Base-by-base conservation (phyloP, 2,113 vertebrate species). In the Gavia stellata region DNA sequence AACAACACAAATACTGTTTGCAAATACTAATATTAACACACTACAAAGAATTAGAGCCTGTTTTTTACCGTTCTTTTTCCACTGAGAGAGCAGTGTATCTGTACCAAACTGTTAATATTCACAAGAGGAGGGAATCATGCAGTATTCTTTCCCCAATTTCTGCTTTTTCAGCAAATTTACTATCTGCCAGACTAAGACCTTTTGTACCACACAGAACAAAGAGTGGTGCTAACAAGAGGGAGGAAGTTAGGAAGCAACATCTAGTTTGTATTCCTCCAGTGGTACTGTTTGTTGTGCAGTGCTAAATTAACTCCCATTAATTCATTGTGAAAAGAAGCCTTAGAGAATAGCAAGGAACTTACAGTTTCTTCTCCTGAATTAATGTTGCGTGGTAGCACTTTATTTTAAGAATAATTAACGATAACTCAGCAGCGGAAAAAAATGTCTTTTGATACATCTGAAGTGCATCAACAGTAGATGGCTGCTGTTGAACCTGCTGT, bases 241-340 rank as follows among this genome's bases (percentile, higher is more conserved):
- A 78, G 55, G 70, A 65, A 86, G 40, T 31, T 47, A 34, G 38
- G 56, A 88, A 86, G 53, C 62, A 86, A 29, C 25, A 56, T 10
- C 81, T 95, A 44, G 70, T 96, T 97, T 91, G 91, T 58, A 97
- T 97, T 97, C 96, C 61, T 94, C 75, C 73, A 31, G 70, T 23
- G 44, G 67, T 34, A 31, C 5, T 10, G 82, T 93, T 96, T 97
- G 96, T 93, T 94, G 94, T 62, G 73, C 68, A 26, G 68, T 36
- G 72, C 94, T 96, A 96, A 98, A 98, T 96, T 96, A 97, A 90
- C 86, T 95, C 81, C 95, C 81, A 94, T 97, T 97, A 97, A 98
- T 97, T 98, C 95, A 89, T 63, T 88, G 95, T 86, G 96, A 95
- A 97, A 97, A 97, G 93, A 96, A 97, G 91, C 92, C 92, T 97